Evolutionary conservation across 1,140 invertebrate genomes (phyloP), one percentile per base, ranked within the genome.

Genomic region (Caenorhabditis tropicalis): DNA sequence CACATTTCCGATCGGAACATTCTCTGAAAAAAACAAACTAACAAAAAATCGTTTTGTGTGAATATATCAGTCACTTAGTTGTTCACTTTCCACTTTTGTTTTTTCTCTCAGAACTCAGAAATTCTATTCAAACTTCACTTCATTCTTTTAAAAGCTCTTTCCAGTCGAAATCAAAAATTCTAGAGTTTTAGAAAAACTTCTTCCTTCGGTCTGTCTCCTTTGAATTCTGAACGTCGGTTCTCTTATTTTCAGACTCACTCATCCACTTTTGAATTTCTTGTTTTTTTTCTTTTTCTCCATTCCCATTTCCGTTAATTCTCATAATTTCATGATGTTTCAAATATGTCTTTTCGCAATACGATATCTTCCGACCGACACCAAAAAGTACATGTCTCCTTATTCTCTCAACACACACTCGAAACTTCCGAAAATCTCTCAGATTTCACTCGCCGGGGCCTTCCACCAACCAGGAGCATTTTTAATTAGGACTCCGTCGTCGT

Each of bases 381-480:
- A 74, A 74, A 74, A 74, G 79, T 81, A 81, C 51, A 53, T 79
- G 39, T 81, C 46, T 81, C 29, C 51, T 16, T 39, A 5, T 39
- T 74, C 65, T n/a, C n/a, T 79, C 74, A 51, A 46, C n/a, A 74
- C 51, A 53, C 33, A 53, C 79, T 81, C 51, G 46, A 81, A 53
- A 51, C 79, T 81, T 81, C 51, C 46, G 46, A 53, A 56, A 53
- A 51, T 81, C 79, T 81, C 79, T 51, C 51, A 81, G 79, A 53
- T 51, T 81, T 56, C 46, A 53, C 27, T 10, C n/a, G 1, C 19
- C 46, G 24, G 7, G 5, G 21, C 7, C 48, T 27, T 24, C 79
- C 10, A 31, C 79, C 27, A 53, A 36, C 79, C 19, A 36, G 31
- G 79, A 24, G 65, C 65, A 74, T 74, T 74, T 74, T 74, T 74